phyloP scores from a whole-genome alignment of 2,113 vertebrate genomes.

The Eurypyga helias region DNA sequence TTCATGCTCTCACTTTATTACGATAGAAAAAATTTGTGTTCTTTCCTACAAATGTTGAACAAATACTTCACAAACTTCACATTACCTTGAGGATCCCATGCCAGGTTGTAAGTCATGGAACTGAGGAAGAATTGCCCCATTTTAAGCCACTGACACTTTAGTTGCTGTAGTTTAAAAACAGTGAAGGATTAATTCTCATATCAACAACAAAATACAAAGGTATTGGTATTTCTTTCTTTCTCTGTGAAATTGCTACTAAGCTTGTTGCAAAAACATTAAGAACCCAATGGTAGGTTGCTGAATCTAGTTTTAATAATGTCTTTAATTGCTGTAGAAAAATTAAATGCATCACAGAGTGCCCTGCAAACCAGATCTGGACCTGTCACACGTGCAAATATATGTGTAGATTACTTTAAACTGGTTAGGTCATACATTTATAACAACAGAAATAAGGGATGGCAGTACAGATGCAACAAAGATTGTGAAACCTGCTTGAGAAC shows the following conservation, averaged over 20 bases:
- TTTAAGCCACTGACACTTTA: slow-evolving; percentile 98
- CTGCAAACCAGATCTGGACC: not conserved
- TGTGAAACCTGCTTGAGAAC: not conserved
- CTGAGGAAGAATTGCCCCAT: slow-evolving; percentile 97
- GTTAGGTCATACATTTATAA: not conserved
- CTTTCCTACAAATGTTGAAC: not conserved
- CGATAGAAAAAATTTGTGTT: not conserved
- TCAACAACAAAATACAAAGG: not conserved
- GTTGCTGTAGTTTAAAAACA: slow-evolving; percentile 79
- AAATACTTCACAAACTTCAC: not conserved
- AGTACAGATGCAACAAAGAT: not conserved
- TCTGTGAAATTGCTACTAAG: not conserved
- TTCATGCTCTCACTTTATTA: not conserved
- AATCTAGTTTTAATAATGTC: not conserved
- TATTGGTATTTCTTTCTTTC: not conserved
- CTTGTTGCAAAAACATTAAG: not conserved
- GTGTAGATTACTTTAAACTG: not conserved
- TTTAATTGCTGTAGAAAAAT: not conserved
- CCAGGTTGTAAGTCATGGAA: slow-evolving; percentile 96
- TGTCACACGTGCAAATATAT: not conserved
- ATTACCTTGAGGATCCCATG: slow-evolving; percentile 99
- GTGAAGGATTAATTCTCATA: slow-evolving; percentile 8
- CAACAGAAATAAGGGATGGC: not conserved
- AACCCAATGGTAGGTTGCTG: not conserved
- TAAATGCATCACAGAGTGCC: not conserved